Base-by-base conservation (phyloP, 2,113 vertebrate genomes). In the Pseudois nayaur region DNA sequence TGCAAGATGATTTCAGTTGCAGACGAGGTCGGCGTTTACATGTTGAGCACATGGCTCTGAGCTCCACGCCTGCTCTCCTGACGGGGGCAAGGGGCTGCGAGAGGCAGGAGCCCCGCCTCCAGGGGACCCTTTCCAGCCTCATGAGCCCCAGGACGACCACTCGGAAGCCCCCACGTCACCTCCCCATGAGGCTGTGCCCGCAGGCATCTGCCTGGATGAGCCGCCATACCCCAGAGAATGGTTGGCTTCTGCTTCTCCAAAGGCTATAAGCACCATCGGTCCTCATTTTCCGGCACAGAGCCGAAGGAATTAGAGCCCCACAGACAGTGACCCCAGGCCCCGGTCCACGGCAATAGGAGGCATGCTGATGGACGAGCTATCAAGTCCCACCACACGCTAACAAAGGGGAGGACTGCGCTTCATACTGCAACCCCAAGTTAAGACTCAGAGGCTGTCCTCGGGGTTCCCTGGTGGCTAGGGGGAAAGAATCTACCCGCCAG, bases 81-180 rank as follows among this genome's bases (percentile, higher is more conserved):
- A 50, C 17, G 3, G 50, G 16, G 31, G 33, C 1, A 1, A 8
- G 0, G 57, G 83, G 14, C 3, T 11, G 1, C 3, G n/a, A 27
- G 10, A 36, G 8, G 15, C 17, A 81, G 78, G 29, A 48, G 27
- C 45, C 29, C 76, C 0, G 8, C 45, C 16, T 31, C 76, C 29
- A 48, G 76, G 76, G 36, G 31, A 88, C 17, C 8, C 62, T 43
- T 27, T 40, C 76, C 31, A 60, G 25, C 62, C 45, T 14, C 6
- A n/a, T 5, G 0, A 50, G 33, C 29, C 17, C 43, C n/a, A 60
- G 0, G 5, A 52, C 2, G 3, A 64, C 15, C 0, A 4, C 64
- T 57, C 1, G 1, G 6, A 79, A 79, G 15, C 3, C 1, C 27
- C 2, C n/a, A 0, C 8, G 0, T 31, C 27, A 1, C 43, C 27